A percentile compares a stretch with the other conserved stretches of the same genome.
Conservation (phyloP, 2,113 vertebrate species). For the Brachirus orientalis region DNA sequence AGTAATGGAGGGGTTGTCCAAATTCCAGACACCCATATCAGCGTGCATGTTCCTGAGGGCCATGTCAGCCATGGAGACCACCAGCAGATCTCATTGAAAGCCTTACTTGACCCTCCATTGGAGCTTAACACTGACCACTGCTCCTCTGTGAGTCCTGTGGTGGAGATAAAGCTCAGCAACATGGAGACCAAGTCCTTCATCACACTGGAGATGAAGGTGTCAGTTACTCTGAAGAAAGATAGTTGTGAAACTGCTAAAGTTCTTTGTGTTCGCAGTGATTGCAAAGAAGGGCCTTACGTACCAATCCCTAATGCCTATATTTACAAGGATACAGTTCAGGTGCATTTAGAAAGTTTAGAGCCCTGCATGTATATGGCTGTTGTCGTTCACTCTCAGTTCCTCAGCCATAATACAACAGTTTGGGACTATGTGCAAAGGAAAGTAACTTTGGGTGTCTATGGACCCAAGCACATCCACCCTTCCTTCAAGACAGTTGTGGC, state of each 20-base stretch:
- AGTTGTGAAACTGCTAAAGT: slow-evolving; percentile 84
- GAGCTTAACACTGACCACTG: slow-evolving; percentile 93
- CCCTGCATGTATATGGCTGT: slow-evolving; percentile 93
- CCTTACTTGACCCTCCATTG: slow-evolving; percentile 91
- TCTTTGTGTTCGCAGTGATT: slow-evolving; percentile 89
- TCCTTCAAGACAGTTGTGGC: slow-evolving; percentile 95
- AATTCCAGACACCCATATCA: slow-evolving; percentile 93
- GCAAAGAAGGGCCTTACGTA: slow-evolving; percentile 90
- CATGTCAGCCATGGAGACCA: slow-evolving; percentile 89
- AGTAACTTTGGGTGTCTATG: slow-evolving; percentile 91
- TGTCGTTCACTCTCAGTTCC: slow-evolving; percentile 84
- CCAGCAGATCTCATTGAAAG: slow-evolving; percentile 94
- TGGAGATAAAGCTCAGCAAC: slow-evolving; percentile 94
- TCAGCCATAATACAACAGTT: slow-evolving; percentile 85
- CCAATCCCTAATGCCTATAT: slow-evolving; percentile 84
- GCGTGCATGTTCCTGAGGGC: slow-evolving; percentile 90
- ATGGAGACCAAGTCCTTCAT: slow-evolving; percentile 91
- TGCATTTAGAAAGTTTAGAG: slow-evolving; percentile 90
- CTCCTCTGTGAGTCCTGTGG: slow-evolving; percentile 90
- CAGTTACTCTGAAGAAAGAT: slow-evolving; percentile 84
- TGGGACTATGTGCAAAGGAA: slow-evolving; percentile 94
- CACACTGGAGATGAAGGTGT: slow-evolving; percentile 90
- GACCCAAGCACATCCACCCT: slow-evolving; percentile 96
- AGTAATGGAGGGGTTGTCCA: slow-evolving; percentile 90
- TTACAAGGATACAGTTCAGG: slow-evolving; percentile 91